A percentile compares a stretch with the other conserved stretches of the same genome.
Conservation (phyloP, 2,797 vertebrate genomes). For the Apogon hyalosoma region DNA sequence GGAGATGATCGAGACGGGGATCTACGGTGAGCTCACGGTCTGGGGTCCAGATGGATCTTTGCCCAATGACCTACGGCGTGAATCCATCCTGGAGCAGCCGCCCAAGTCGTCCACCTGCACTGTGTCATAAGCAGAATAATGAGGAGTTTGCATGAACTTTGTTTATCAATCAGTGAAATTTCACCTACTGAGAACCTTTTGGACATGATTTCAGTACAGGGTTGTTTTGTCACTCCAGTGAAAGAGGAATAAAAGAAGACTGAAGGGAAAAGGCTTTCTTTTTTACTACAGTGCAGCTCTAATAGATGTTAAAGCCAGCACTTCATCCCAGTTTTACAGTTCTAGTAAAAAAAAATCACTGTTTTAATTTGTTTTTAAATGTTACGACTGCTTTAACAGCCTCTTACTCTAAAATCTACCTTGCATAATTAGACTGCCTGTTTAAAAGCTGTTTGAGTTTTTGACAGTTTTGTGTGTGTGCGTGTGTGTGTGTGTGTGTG, state of each 20-base stretch:
- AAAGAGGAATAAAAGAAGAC: neutral
- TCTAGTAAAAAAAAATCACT: too few relatives aligned
- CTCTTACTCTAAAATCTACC: neutral
- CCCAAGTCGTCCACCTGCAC: conserved; percentile 88
- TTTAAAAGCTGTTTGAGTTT: neutral
- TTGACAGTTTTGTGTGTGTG: neutral
- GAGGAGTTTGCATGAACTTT: conserved; percentile 5
- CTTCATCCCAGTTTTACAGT: neutral
- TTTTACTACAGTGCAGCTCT: conserved; percentile 2
- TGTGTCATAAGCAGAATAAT: conserved; percentile 64
- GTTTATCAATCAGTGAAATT: neutral
- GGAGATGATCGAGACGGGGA: conserved; percentile 91
- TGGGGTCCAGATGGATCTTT: conserved; percentile 80
- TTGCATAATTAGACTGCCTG: neutral
- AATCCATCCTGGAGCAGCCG: conserved; percentile 77
- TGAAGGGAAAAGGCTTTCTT: neutral
- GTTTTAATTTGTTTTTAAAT: neutral
- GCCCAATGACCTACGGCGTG: conserved; percentile 85
- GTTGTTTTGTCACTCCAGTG: neutral
- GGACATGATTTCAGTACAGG: neutral
- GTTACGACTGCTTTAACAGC: conserved; percentile 15
- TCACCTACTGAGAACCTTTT: conserved; percentile 12
- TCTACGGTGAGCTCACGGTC: conserved; percentile 86
- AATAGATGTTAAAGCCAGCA: neutral
- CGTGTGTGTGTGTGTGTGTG: neutral